Base-by-base conservation (phyloP, 2,888 invertebrate genomes). In the Microchrysa polita region DNA sequence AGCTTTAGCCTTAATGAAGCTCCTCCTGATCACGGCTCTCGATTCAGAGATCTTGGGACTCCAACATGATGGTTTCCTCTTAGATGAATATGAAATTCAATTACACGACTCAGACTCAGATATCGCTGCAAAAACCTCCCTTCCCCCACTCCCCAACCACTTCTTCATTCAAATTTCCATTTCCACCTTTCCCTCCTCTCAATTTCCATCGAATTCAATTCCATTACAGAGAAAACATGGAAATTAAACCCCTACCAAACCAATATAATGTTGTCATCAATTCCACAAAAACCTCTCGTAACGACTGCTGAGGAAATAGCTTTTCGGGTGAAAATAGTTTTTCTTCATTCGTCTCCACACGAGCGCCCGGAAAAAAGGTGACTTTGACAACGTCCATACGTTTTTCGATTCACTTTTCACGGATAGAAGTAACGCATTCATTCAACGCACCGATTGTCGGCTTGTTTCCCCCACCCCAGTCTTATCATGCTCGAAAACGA, bases 161-260 rank as follows among this genome's bases (percentile, higher is more conserved):
- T 34, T 34, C 27, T 34, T 7, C 27, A 34, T 34, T 34, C 27
- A 34, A 34, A 34, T 34, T 40, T 69, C 69, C 55, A 55, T 69
- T 27, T 55, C 57, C 18, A 40, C 12, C 40, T 18, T 57, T 23
- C 34, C 27, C 27, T 34, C 27, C 55, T 67, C 48, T 55, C 55
- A 67, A 67, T 67, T 67, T 60, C 72, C 60, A 72, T 60, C 52
- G 44, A 71, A 57, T 71, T 57, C 42, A 10, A n/a, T 55, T 57
- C 27, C 22, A 60, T 72, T 60, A 72, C 48, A 44, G 72, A 10
- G 52, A 72, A 72, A 72, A 72, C 60, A 72, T 72, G 72, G 59
- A 72, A 72, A 72, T 60, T 72, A 44, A 59, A 60, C 44, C 27
- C 71, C 23, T 67, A 10, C 48, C 67, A 16, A 55, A n/a, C n/a